A percentile compares a stretch with the other conserved stretches of the same genome.
Conservation (phyloP, 2,888 invertebrate genomes). For the Leptinotarsa tumamoca region DNA sequence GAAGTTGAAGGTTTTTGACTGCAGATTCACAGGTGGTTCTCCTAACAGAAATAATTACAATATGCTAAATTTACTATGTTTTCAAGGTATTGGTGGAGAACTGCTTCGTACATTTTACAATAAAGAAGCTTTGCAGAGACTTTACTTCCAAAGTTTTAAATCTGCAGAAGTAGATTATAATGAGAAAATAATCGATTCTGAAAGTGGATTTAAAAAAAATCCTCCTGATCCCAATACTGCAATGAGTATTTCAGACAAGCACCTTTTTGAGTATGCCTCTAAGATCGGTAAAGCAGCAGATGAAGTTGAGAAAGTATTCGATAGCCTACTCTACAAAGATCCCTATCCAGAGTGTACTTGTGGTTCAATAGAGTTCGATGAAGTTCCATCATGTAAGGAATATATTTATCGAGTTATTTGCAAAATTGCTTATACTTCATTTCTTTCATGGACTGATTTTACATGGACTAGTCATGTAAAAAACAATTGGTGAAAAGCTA, state of each 20-base stretch:
- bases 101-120: conserved; percentile 55
- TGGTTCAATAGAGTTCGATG: conserved; percentile 27
- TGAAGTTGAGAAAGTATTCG: conserved; percentile 38
- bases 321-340: conserved; percentile 58
- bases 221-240: conserved; percentile 25
- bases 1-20: conserved; percentile 65
- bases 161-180: conserved; percentile 52
- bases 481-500: too few relatives aligned
- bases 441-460: too few relatives aligned
- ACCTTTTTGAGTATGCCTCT: conserved; percentile 39
- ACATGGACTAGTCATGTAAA: too few relatives aligned
- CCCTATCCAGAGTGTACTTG: conserved; percentile 61
- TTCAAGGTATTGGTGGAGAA: conserved; percentile 58
- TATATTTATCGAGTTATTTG: background rate
- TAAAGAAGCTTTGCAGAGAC: conserved; percentile 52
- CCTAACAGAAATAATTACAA: background rate
- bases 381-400: conserved; percentile 12
- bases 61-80: conserved; percentile 5
- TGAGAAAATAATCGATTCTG: conserved; percentile 32
- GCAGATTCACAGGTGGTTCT: conserved; percentile 60
- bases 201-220: conserved; percentile 20
- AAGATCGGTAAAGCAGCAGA: conserved; percentile 31
- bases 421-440: background rate
- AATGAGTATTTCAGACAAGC: conserved; percentile 43
- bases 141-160: conserved; percentile 60